Evolutionary conservation across 2,113 vertebrate genomes (phyloP).

Genomic region (Lamprotornis superbus): DNA sequence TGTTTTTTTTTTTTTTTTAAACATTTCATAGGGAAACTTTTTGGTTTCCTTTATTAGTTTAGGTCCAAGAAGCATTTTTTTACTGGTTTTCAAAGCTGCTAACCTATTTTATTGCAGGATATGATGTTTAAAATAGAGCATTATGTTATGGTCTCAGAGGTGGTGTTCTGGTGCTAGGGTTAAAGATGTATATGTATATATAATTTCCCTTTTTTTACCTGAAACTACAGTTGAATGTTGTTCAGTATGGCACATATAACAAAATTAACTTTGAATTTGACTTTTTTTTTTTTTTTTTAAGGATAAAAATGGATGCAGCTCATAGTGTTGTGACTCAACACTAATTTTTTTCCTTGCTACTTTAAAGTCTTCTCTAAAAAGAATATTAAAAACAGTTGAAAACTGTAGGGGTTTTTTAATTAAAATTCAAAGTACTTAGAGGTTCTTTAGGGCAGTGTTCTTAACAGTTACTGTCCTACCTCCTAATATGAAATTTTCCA

Average conservation of each 20-base stretch:
- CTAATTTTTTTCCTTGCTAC: conserved; percentile 57
- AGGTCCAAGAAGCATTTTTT: conserved; percentile 55
- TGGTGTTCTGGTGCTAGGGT: conserved; percentile 70
- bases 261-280: conserved; percentile 69
- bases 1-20: background rate
- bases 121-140: conserved; percentile 67
- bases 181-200: conserved; percentile 65
- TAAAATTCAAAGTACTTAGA: conserved; percentile 63
- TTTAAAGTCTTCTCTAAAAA: conserved; percentile 42
- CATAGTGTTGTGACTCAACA: conserved; percentile 69
- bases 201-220: conserved; percentile 74
- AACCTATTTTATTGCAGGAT: conserved; percentile 71
- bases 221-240: conserved; percentile 71
- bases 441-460: conserved; percentile 57
- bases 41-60: conserved; percentile 45
- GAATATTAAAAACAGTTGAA: conserved; percentile 55
- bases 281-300: conserved; percentile 36
- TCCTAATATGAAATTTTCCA: conserved; percentile 40
- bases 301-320: conserved; percentile 67
- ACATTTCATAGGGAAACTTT: conserved; percentile 64
- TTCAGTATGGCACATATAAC: conserved; percentile 73
- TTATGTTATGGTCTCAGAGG: conserved; percentile 68
- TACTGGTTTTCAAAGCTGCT: conserved; percentile 73
- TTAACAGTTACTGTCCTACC: conserved; percentile 55
- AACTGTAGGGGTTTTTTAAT: conserved; percentile 51